Conservation (phyloP, 2,797 vertebrate genomes). For the Novumbra hubbsi region DNA sequence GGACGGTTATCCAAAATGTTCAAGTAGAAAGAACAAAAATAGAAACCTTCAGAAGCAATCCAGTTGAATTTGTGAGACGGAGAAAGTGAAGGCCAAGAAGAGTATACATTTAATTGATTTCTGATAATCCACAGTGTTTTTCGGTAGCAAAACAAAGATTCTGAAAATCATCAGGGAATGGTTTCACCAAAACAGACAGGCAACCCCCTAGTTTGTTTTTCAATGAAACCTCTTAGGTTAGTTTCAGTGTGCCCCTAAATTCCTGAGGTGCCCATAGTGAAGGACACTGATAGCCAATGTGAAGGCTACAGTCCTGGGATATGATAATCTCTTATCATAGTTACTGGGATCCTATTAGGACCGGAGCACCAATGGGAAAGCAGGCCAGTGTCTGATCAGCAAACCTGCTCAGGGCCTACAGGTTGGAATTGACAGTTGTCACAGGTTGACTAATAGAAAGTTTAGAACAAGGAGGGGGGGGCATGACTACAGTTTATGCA, state of each 20-base stretch:
- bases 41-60: conserved; percentile 42
- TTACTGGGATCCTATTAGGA: conserved; percentile 78
- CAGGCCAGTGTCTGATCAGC: conserved; percentile 78
- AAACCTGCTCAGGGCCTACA: conserved; percentile 56
- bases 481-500: conserved; percentile 1
- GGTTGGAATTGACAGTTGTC: conserved; percentile 15
- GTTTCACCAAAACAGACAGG: background rate
- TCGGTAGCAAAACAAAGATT: conserved; percentile 20
- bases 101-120: conserved; percentile 6
- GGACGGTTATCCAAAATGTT: conserved; percentile 55
- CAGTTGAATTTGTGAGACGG: conserved; percentile 12
- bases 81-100: background rate
- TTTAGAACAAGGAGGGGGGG: background rate
- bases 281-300: conserved; percentile 68
- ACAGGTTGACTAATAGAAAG: background rate
- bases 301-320: conserved; percentile 55
- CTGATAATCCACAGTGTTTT: conserved; percentile 44
- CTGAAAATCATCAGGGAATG: conserved; percentile 14
- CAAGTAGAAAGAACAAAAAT: conserved; percentile 35
- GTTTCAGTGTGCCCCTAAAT: conserved; percentile 65
- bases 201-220: background rate
- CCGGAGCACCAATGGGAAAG: conserved; percentile 74
- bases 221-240: conserved; percentile 48
- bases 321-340: conserved; percentile 68
- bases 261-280: conserved; percentile 66